These are phyloP conservation scores for Spinibarbus caldwelli DNA, from an alignment of 2,797 vertebrate genomes.

Conservation along the genomic window DNA sequence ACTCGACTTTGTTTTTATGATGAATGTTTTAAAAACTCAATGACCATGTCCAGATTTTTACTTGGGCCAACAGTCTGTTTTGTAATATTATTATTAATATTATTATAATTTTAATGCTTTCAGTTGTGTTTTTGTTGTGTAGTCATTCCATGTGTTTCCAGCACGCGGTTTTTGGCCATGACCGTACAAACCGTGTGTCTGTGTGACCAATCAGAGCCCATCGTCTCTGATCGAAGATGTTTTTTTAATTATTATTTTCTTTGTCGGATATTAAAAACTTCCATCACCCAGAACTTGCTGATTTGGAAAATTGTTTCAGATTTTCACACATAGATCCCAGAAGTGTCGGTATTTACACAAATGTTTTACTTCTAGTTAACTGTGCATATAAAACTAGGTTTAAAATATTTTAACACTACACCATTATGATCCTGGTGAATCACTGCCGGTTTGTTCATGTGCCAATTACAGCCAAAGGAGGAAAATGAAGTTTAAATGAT, in stretches of 20 bases:
- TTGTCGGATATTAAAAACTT: constrained; percentile 32
- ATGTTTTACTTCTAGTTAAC: background rate
- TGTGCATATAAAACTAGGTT: background rate
- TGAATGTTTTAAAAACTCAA: constrained; percentile 17
- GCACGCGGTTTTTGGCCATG: background rate
- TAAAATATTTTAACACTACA: background rate
- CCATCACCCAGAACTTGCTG: constrained; percentile 8
- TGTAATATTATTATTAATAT: constrained; percentile 24
- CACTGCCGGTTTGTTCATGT: background rate
- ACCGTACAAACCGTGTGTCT: background rate
- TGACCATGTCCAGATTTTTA: constrained; percentile 14
- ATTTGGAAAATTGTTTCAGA: background rate
- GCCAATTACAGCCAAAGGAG: background rate
- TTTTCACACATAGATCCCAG: background rate
- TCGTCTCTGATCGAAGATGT: constrained; percentile 5
- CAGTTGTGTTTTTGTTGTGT: constrained; percentile 1
- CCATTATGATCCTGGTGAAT: background rate
- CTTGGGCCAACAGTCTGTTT: constrained; percentile 28
- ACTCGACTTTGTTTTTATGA: constrained; percentile 19
- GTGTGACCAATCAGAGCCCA: constrained; percentile 24
- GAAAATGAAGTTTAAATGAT: background rate
- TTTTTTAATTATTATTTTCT: background rate
- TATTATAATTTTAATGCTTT: constrained; percentile 14
- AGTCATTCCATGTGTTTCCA: background rate
- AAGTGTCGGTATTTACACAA: background rate